Percentiles rank a stretch among this genome's conserved stretches.
phyloP scores from a whole-genome alignment of 1,140 invertebrate species.

The Rhynchophorus ferrugineus region DNA sequence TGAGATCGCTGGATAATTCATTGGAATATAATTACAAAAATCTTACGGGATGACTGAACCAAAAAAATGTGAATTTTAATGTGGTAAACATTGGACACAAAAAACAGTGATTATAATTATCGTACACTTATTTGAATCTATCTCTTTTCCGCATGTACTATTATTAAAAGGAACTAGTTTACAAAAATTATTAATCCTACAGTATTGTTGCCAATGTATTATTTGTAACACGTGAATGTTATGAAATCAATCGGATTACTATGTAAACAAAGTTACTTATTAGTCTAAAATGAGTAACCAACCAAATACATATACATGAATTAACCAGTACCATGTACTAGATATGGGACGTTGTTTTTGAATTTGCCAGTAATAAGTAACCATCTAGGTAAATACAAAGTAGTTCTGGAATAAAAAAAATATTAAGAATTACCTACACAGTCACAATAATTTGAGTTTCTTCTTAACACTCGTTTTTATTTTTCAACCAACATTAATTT shows the following conservation, averaged over 20 bases:
- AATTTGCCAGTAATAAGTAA: slow-evolving; percentile 6
- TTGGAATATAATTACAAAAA: slow-evolving; percentile 35
- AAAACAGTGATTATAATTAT: too few species aligned
- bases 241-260: background rate
- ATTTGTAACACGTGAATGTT: background rate
- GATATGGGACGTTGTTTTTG: slow-evolving; percentile 1
- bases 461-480: background rate
- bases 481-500: background rate
- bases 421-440: background rate
- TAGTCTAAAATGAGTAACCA: slow-evolving; percentile 10
- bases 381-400: slow-evolving; percentile 11
- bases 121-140: too few species aligned
- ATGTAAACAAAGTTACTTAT: slow-evolving; percentile 10
- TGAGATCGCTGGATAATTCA: slow-evolving; percentile 37
- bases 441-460: background rate
- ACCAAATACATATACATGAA: slow-evolving; percentile 12
- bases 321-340: slow-evolving; percentile 9
- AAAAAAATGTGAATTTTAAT: slow-evolving; percentile 2
- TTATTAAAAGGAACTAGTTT: slow-evolving; percentile 8
- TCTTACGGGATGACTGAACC: slow-evolving; percentile 15
- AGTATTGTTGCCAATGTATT: background rate
- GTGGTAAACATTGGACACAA: slow-evolving; percentile 4
- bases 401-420: slow-evolving; percentile 2
- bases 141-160: too few species aligned
- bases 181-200: background rate